phyloP scores from a whole-genome alignment of 2,797 vertebrate species.

The Eupleurogrammus muticus region DNA sequence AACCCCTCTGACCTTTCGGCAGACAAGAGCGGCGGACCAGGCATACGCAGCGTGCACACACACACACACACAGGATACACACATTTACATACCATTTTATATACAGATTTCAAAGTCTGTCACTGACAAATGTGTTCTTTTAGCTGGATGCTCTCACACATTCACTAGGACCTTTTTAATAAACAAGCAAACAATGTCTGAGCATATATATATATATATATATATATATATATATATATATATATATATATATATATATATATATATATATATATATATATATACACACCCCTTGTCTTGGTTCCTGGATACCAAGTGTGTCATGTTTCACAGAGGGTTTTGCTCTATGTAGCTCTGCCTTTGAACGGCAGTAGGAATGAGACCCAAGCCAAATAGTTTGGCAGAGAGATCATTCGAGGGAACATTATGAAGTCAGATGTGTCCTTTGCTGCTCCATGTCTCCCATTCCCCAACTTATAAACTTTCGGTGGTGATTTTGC shows the following conservation, averaged over 20 bases:
- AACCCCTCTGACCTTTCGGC: slow-evolving; percentile 83
- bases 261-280: slow-evolving; percentile 19
- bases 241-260: slow-evolving; percentile 15
- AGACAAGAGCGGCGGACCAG: slow-evolving; percentile 67
- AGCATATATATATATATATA: slow-evolving; percentile 27
- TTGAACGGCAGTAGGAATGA: slow-evolving; percentile 69
- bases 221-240: slow-evolving; percentile 4
- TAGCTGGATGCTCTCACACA: slow-evolving; percentile 38
- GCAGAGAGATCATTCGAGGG: slow-evolving; percentile 72
- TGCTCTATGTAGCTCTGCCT: slow-evolving; percentile 53
- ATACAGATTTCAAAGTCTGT: slow-evolving; percentile 46
- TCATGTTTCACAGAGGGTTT: slow-evolving; percentile 73
- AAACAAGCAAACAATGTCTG: slow-evolving; percentile 52
- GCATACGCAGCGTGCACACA: slow-evolving; percentile 60
- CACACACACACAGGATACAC: slow-evolving; percentile 49
- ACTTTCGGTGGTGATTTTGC: slow-evolving; percentile 31
- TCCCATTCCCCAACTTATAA: slow-evolving; percentile 50
- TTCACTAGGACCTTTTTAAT: slow-evolving; percentile 34
- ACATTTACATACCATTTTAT: slow-evolving; percentile 54
- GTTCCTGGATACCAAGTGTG: slow-evolving; percentile 56
- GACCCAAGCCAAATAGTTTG: slow-evolving; percentile 78
- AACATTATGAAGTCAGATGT: slow-evolving; percentile 78
- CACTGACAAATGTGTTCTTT: slow-evolving; percentile 44
- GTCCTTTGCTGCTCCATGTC: slow-evolving; percentile 63
- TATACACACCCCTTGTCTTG: slow-evolving; percentile 27